Evolutionary conservation across 1,140 invertebrate genomes (phyloP), one percentile per base, ranked within the genome.

Genomic region (Diuraphis noxia): DNA sequence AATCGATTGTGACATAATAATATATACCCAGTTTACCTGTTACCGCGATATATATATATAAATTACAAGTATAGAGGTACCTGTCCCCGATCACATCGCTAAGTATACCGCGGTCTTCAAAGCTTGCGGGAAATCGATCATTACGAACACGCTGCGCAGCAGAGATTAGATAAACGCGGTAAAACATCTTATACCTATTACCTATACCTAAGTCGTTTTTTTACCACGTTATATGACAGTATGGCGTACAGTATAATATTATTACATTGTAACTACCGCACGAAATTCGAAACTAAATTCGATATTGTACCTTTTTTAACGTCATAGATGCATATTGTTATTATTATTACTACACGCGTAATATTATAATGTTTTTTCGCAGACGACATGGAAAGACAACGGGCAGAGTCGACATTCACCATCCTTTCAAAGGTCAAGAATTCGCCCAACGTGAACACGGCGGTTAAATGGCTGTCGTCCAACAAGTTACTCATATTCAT

Each of bases 361-460:
- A 5, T 17, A 46, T 46, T 10, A 49, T 43, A 6, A n/a, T 36
- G 8, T 88, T 30, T 46, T 63, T 38, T n/a, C 13, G 25, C 88
- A 82, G 89, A 81, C 25, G 30, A 82, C 21, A 91, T 91, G 89
- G 89, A 91, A 91, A 25, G 41, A 40, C 72, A 46, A 36, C 63
- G 43, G 3, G 89, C 77, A 13, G 89, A 91, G 19, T 91, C 77
- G 34, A 91, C 89, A 43, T 91, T 91, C 41, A 90, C 88, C 41
- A 90, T 90, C 34, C 17, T 91, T 40, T 91, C 89, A 21, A 91
- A 91, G 77, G 72, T 77, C 8, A 91, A 77, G 30, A 91, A 91
- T 41, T 81, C 89, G 10, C 34, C 89, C n/a, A 49, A 36, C 38
- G 34, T 81, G 30, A 52, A 82, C 89, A 52, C n/a, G 6, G 17